Evolutionary conservation across 1,140 invertebrate genomes (phyloP), one percentile per base, ranked within the genome.

Genomic region (Drosophila albomicans): DNA sequence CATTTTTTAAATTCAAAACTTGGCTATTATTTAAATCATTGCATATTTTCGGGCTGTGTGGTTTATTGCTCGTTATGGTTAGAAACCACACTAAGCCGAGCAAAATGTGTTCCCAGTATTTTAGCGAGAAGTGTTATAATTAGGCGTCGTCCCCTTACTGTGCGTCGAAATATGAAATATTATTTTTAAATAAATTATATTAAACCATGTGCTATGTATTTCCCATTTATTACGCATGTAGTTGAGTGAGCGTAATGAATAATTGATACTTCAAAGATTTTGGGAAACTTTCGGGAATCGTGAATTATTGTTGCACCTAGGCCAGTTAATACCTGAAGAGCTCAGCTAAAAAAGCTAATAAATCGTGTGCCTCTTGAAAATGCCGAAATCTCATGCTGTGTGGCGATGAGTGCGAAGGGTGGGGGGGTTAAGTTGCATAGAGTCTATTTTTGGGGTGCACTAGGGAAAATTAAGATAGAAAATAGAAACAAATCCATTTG

Each of bases 401-500:
- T 25, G 48, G 10, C 20, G 13, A 13, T 2, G 32, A 0, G 20
- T 5, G 10, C 20, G 13, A 10, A 1, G 32, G 1, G 13, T 8
- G 45, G 10, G 1, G 46, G 11, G 20, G 20, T 0, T 11, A 11
- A 8, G 35, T 15, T 38, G 7, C 52, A 38, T 57, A 15, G 8
- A 38, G 25, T 69, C 72, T 69, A 75, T 69, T 75, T 69, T 69
- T 63, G 72, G 49, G 51, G 41, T 48, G 57, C 15, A 25, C 10
- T 38, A 16, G 38, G 43, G 38, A 41, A 62, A 64, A 64, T 75
- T 71, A 43, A 25, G 67, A 75, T 63, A 45, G 67, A 65, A 75
- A 71, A 75, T 70, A 71, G 67, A 75, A 75, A 71, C 58, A 76
- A 76, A 76, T 76, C 74, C 74, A 72, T 76, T 76, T 76, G 74